Evolutionary conservation across 2,888 invertebrate genomes (phyloP), one percentile per base, ranked within the genome.

Genomic region (Schizotus pectinicornis): DNA sequence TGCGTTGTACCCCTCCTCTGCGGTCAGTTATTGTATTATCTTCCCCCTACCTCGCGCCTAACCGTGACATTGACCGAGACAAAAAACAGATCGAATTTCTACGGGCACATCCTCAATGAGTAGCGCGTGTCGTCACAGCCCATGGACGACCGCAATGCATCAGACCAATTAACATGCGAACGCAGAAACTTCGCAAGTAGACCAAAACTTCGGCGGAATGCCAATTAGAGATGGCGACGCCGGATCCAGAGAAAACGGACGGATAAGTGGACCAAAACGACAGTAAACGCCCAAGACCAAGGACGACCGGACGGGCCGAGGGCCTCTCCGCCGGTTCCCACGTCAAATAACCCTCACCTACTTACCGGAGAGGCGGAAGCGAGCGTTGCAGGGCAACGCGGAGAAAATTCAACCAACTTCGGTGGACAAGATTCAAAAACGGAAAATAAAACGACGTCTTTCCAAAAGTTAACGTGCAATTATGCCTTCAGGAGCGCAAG

Each of bases 31-130:
- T 55, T 47, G 58, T 48, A 42, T 43, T 13, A 22, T 51, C 61
- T 60, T 58, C 56, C 54, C 39, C 53, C 58, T 31, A 31, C 42
- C 30, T 47, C 38, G 41, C 38, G 56, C 56, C 13, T 61, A 57
- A 59, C 64, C 67, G 67, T 70, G 67, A 70, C 72, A 69, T 70
- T 74, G 73, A 75, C 74, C 75, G 74, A 70, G 70, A 72, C 69
- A 65, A 70, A 73, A 75, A 71, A 70, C 68, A 74, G 72, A 72
- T 74, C 70, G 68, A 72, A 74, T 74, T 73, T 73, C 73, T 57
- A 72, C 65, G 58, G 60, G 57, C 61, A 53, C 61, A 68, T 68
- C 67, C 64, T 70, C 63, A 32, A 51, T 55, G 56, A 62, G 61
- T 55, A 55, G 51, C 68, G 71, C 71, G 71, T 73, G 72, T 67